These are phyloP conservation scores for Thaleichthys pacificus DNA, from an alignment of 2,797 vertebrate genomes.

Conservation along the genomic window DNA sequence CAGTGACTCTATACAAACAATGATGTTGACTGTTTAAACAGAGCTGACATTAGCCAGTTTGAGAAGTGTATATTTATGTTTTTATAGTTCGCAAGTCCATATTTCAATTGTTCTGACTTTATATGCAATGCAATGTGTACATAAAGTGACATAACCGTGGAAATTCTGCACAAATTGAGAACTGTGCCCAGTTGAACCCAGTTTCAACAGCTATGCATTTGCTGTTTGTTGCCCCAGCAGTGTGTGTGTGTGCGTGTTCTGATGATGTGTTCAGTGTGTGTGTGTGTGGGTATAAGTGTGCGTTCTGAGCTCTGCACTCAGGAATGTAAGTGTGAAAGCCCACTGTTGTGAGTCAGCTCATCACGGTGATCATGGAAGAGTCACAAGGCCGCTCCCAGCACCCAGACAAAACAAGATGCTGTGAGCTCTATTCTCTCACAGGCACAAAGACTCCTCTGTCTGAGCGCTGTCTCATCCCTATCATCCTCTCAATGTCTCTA, in stretches of 20 bases:
- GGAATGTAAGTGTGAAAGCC: slow-evolving; percentile 52
- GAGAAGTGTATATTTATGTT: too few species aligned
- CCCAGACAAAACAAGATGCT: slow-evolving; percentile 35
- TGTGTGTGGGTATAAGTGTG: slow-evolving; percentile 4
- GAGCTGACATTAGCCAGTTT: too few species aligned
- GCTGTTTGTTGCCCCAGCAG: neutral
- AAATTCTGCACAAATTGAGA: neutral
- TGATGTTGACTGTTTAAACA: too few species aligned
- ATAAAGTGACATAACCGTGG: too few species aligned
- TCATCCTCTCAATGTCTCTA: neutral
- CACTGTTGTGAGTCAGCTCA: slow-evolving; percentile 45
- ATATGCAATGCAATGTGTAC: too few species aligned
- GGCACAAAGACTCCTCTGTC: slow-evolving; percentile 40
- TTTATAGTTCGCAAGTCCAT: too few species aligned
- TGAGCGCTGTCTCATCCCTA: neutral
- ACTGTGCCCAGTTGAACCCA: too few species aligned
- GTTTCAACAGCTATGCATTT: too few species aligned
- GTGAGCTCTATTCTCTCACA: slow-evolving; percentile 20
- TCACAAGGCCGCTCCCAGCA: slow-evolving; percentile 65
- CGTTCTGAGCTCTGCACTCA: slow-evolving; percentile 27
- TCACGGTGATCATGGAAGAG: slow-evolving; percentile 59
- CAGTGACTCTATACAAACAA: too few species aligned
- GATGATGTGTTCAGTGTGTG: neutral
- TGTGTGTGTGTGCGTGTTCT: neutral
- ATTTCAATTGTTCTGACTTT: too few species aligned